Conservation (phyloP, 2,113 vertebrate genomes). For the Silurus glanis region DNA sequence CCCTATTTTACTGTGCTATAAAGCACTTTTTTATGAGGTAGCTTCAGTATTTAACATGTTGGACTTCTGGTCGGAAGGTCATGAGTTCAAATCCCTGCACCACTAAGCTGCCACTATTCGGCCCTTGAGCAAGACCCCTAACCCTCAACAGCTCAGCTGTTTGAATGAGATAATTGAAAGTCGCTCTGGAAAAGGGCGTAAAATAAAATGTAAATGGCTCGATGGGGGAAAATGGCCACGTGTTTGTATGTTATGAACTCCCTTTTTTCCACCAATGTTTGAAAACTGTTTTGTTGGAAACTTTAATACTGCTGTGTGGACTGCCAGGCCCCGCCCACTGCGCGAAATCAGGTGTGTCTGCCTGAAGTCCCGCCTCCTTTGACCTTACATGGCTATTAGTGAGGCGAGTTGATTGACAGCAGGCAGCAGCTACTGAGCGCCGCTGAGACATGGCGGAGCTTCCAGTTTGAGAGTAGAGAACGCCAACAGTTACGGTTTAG, state of each 20-base stretch:
- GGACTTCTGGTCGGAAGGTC: no score
- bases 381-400: constrained; percentile 69
- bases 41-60: no score
- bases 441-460: constrained; percentile 81
- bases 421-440: constrained; percentile 78
- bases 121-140: no score
- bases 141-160: no score
- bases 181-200: no score
- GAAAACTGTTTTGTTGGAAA: not conserved
- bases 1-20: no score
- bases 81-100: no score
- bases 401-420: constrained; percentile 75
- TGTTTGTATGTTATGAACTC: not conserved
- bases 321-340: constrained; percentile 66
- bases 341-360: constrained; percentile 67
- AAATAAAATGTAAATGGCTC: no score
- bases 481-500: constrained; percentile 70
- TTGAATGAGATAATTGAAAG: no score
- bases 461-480: constrained; percentile 69
- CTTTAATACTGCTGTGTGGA: not conserved
- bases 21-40: no score
- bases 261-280: not conserved
- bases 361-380: constrained; percentile 56
- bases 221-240: not conserved
- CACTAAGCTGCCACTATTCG: no score